phyloP scores from a whole-genome alignment of 1,140 invertebrate species.

The Drosophila auraria region DNA sequence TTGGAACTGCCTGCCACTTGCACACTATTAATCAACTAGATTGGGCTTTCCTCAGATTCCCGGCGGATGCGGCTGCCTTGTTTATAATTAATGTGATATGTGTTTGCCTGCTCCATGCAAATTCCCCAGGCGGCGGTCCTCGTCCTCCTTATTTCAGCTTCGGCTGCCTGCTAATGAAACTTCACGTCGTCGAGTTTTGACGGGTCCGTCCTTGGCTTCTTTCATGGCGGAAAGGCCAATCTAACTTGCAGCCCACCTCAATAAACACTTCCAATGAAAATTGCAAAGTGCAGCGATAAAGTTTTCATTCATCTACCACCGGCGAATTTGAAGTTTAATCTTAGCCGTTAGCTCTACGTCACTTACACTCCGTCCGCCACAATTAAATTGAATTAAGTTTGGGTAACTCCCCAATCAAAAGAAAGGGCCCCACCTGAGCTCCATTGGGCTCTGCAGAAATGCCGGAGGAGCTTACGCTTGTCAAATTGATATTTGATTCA shows the following conservation, averaged over 20 bases:
- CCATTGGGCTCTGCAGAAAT: neutral
- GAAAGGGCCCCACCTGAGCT: slow-evolving; percentile 63
- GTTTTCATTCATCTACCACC: slow-evolving; percentile 68
- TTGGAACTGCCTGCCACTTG: slow-evolving; percentile 60
- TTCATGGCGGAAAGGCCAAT: slow-evolving; percentile 51
- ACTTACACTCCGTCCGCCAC: slow-evolving; percentile 70
- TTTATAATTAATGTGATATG: slow-evolving; percentile 79
- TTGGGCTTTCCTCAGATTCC: slow-evolving; percentile 42
- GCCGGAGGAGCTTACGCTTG: slow-evolving; percentile 60
- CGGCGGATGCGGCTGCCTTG: slow-evolving; percentile 43
- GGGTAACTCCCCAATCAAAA: slow-evolving; percentile 15
- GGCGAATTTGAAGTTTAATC: slow-evolving; percentile 59
- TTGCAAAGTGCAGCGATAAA: slow-evolving; percentile 59
- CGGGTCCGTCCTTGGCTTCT: slow-evolving; percentile 33
- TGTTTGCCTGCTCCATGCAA: slow-evolving; percentile 51
- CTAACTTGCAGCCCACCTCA: slow-evolving; percentile 76
- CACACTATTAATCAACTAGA: slow-evolving; percentile 81
- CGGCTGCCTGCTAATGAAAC: slow-evolving; percentile 67
- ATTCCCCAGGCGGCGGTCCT: slow-evolving; percentile 60
- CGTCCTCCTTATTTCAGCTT: slow-evolving; percentile 5
- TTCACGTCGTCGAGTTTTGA: slow-evolving; percentile 79
- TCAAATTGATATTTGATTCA: slow-evolving; percentile 85
- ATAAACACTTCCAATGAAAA: slow-evolving; percentile 58
- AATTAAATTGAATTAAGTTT: slow-evolving; percentile 81
- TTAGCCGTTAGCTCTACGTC: slow-evolving; percentile 44